Base-by-base conservation (phyloP, 2,888 invertebrate genomes). In the Protophormia terraenovae region DNA sequence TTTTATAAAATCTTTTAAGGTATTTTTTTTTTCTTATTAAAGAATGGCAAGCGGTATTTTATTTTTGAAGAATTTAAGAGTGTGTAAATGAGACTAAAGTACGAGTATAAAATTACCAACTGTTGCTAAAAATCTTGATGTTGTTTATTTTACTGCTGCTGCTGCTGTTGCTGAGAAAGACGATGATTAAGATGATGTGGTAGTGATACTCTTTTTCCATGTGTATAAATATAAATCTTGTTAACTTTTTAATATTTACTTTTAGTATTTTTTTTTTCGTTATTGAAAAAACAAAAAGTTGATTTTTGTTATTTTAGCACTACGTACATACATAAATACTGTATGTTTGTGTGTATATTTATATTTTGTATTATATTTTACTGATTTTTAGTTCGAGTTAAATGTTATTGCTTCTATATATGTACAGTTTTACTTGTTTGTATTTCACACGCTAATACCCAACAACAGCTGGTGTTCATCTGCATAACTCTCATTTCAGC, bases 381-480 rank as follows among this genome's bases (percentile, higher is more conserved):
- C 32, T 58, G 53, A 2, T 29, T 67, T 55, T 55, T 24, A 64
- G 32, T 55, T 75, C 14, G 29, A 41, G 24, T 66, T 72, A 66
- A n/a, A 35, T 22, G 8, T 62, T 60, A 10, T 10, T 10, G 5
- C 3, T 24, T 27, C 14, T 32, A 29, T 50, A 75, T 64, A 35
- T 79, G 71, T 64, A 47, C 64, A 67, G 55, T 47, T 71, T n/a
- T 58, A 76, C 55, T 84, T 79, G 79, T 84, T 84, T 84, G 60
- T 66, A 67, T 80, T 80, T 80, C 80, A 84, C 76, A 80, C 80
- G 71, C 76, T 80, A 77, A 80, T 77, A 72, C 76, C 72, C 60
- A 80, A 84, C 76, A 81, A 77, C 81, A 77, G 81, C 72, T 84
- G 81, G 60, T 78, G 77, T 77, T 84, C 47, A 81, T 77, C 77